phyloP scores from a whole-genome alignment of 37 sponge, comb jelly and placozoan genomes.

The Chondrosia reniformis region DNA sequence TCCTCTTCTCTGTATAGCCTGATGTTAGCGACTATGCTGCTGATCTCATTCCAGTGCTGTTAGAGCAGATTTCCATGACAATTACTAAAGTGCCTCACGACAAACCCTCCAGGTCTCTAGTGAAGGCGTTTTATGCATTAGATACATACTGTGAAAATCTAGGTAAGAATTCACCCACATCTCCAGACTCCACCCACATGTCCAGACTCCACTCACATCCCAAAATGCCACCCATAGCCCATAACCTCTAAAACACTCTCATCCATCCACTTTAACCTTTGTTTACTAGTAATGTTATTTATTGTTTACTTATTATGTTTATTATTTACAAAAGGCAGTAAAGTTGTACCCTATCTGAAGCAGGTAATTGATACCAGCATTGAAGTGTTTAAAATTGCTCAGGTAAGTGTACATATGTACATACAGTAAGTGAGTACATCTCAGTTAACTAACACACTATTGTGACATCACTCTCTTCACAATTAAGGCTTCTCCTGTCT shows the following conservation, averaged over 20 bases:
- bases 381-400: neutral
- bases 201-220: neutral
- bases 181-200: neutral
- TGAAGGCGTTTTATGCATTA: constrained; percentile 90
- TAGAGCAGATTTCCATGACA: constrained; percentile 27
- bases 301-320: too few relatives aligned
- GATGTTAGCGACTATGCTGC: constrained; percentile 61
- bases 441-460: too few relatives aligned
- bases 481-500: too few relatives aligned
- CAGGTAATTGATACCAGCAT: constrained; percentile 69
- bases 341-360: constrained; percentile 58
- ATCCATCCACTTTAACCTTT: too few relatives aligned
- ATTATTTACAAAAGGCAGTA: too few relatives aligned
- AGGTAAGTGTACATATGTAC: neutral
- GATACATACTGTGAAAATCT: constrained; percentile 91
- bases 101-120: constrained; percentile 23
- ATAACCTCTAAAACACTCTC: neutral
- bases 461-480: too few relatives aligned
- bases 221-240: neutral
- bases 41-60: constrained; percentile 67
- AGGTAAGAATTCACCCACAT: constrained; percentile 35
- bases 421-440: too few relatives aligned
- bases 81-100: neutral
- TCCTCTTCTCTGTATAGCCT: constrained; percentile 48
- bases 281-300: too few relatives aligned